These are phyloP conservation scores for Probosciger aterrimus DNA, from an alignment of 2,113 vertebrate species.

Conservation along the genomic window DNA sequence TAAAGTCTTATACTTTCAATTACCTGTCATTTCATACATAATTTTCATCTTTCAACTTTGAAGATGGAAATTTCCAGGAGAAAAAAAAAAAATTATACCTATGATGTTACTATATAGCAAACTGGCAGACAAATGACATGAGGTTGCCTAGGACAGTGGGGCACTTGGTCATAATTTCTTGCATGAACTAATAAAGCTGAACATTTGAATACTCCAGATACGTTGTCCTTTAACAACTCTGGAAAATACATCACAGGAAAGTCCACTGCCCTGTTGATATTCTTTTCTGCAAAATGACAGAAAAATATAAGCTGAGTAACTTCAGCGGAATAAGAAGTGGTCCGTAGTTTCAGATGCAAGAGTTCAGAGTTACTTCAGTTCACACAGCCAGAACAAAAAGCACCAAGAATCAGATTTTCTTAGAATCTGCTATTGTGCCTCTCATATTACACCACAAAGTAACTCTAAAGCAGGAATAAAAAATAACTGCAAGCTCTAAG, in stretches of 20 bases:
- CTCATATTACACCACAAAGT: not conserved
- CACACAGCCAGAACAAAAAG: not conserved
- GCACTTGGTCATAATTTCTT: not conserved
- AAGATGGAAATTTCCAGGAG: not conserved
- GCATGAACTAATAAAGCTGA: not conserved
- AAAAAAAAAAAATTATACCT: too few species aligned
- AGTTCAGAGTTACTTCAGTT: not conserved
- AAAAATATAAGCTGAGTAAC: not conserved
- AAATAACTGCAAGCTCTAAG: not conserved
- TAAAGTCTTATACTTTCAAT: not conserved
- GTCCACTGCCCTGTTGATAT: not conserved
- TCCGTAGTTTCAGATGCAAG: not conserved
- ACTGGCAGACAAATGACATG: not conserved
- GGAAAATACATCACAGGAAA: not conserved
- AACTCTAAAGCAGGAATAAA: not conserved
- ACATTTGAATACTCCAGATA: not conserved
- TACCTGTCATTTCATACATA: not conserved
- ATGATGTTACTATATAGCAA: not conserved
- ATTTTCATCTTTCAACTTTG: not conserved
- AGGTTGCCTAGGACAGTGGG: not conserved
- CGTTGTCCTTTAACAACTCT: not conserved
- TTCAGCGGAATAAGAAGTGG: not conserved
- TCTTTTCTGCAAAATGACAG: not conserved
- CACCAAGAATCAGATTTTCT: not conserved
- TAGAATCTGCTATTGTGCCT: not conserved